Percentiles rank a stretch among this genome's conserved stretches.
phyloP scores from a whole-genome alignment of 2,113 vertebrate genomes.

The Esox niger region DNA sequence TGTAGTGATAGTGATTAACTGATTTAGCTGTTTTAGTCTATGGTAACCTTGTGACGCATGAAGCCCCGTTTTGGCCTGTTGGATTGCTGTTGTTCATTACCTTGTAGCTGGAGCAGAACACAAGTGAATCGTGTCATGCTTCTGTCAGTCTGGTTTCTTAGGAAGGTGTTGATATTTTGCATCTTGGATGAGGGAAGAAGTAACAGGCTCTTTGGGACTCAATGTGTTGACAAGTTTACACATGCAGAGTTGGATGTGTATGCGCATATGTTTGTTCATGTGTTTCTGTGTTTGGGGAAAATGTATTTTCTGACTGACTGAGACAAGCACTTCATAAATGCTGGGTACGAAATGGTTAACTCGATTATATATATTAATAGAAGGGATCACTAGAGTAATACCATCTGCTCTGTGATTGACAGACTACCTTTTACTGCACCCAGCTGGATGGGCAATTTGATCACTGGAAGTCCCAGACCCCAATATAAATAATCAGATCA shows the following conservation, averaged over 20 bases:
- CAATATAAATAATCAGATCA: constrained; percentile 19
- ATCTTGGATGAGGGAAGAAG: background rate
- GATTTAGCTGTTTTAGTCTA: background rate
- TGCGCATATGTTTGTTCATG: background rate
- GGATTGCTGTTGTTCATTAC: background rate
- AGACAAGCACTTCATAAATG: background rate
- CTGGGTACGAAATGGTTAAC: constrained; percentile 1
- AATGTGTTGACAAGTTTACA: background rate
- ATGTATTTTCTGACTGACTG: background rate
- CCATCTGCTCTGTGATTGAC: background rate
- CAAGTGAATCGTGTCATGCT: background rate
- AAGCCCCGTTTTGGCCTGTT: background rate
- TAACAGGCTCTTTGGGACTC: background rate
- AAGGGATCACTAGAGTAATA: constrained; percentile 10
- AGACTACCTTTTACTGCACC: background rate
- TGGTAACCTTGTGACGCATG: constrained; percentile 2
- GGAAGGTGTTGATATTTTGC: background rate
- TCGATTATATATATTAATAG: constrained; percentile 10
- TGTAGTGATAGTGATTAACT: background rate
- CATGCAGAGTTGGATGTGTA: background rate
- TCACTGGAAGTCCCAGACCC: constrained; percentile 1
- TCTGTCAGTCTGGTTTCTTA: background rate
- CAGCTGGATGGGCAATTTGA: background rate
- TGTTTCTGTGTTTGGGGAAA: background rate
- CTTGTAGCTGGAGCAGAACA: background rate